These are phyloP conservation scores for Coranthus polyacanthus DNA, from an alignment of 2,797 vertebrate species.

Conservation along the genomic window DNA sequence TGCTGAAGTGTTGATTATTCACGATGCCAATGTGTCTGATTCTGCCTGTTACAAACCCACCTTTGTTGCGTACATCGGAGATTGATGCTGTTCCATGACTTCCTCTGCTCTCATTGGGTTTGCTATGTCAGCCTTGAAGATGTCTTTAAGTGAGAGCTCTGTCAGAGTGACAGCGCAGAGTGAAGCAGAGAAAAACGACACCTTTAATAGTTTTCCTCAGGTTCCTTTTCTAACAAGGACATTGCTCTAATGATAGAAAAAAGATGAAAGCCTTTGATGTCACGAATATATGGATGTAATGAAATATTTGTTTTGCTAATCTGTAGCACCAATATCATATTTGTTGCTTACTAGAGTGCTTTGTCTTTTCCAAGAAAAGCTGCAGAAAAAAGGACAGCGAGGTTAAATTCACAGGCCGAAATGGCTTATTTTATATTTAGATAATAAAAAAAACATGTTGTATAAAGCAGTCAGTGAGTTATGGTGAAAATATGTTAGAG, in stretches of 20 bases:
- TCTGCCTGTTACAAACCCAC: conserved; percentile 12
- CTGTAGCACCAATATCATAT: conserved; percentile 6
- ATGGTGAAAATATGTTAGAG: no score
- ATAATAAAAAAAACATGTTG: no score
- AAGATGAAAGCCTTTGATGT: conserved; percentile 15
- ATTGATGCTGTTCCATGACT: conserved; percentile 41
- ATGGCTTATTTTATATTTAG: no score
- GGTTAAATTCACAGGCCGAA: no score
- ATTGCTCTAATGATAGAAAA: background rate
- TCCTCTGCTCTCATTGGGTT: conserved; percentile 18
- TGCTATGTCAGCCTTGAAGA: conserved; percentile 44
- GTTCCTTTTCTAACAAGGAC: conserved; percentile 37
- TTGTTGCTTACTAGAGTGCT: background rate
- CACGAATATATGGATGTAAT: conserved; percentile 2
- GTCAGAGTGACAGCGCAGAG: conserved; percentile 55
- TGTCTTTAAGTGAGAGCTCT: conserved; percentile 47
- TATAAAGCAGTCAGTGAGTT: no score
- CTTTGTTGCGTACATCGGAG: conserved; percentile 34
- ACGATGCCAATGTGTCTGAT: conserved; percentile 2
- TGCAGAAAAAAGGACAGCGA: no score
- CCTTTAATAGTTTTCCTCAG: conserved; percentile 25
- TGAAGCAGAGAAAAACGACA: conserved; percentile 22
- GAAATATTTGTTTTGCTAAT: conserved; percentile 15
- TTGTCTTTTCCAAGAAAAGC: no score
- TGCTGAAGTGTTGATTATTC: conserved; percentile 34